Base-by-base conservation (phyloP, 2,888 invertebrate genomes). In the Scrobipalpa atriplicella region DNA sequence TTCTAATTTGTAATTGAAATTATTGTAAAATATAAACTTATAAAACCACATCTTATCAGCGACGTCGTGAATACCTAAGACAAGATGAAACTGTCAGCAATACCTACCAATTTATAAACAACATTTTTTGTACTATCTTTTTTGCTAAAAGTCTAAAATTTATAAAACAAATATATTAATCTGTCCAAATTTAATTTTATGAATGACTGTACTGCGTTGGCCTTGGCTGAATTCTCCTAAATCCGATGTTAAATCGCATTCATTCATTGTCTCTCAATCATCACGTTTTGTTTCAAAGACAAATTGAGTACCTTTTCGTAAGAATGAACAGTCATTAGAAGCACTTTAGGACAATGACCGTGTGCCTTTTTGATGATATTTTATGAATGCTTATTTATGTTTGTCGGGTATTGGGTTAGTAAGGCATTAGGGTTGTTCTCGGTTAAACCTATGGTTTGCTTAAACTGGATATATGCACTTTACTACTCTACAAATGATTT, bases 381-480 rank as follows among this genome's bases (percentile, higher is more conserved):
- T 56, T 21, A 56, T 21, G 54, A 21, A 56, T 56, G 29, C 2
- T 18, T 41, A 41, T 39, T 58, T 36, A 58, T 58, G 58, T 16
- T 10, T 61, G 41, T 41, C 47, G 62, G 62, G 39, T 62, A 62
- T 62, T 8, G 41, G 41, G 41, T 61, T 61, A 61, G 41, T 13
- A 56, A 19, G 56, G 10, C 56, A 29, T 29, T 16, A 36, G 58
- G 58, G 29, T 38, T 58, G 16, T 1, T 58, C 58, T 38, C 10
- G 16, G n/a, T 58, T 38, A 10, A 18, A 18, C n/a, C 51, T 16
- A 54, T 5, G 5, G 29, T 3, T 29, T 29, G 29, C 10, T 54
- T 21, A 10, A 54, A 54, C 16, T n/a, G 1, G 16, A 11, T 18
- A 29, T 29, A n/a, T n/a, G 29, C 29, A 21, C 18, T 19, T 7